A percentile compares a stretch with the other conserved stretches of the same genome.
Conservation (phyloP, 2,888 invertebrate genomes). For the Proisotoma minuta region DNA sequence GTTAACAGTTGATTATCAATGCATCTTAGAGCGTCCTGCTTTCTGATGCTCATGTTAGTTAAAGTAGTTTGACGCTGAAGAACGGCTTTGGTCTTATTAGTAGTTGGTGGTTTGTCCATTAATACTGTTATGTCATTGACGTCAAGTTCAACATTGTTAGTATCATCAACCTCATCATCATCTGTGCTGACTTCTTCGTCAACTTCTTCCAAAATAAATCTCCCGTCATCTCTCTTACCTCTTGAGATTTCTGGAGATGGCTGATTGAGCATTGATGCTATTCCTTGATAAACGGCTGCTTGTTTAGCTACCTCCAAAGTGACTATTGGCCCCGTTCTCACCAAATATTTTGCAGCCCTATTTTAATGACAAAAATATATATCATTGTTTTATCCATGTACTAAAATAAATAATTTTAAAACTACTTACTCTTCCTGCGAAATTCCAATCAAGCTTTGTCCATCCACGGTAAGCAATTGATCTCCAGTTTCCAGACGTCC, state of each 20-base stretch:
- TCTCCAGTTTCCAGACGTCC: conserved; percentile 94
- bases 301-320: conserved; percentile 95
- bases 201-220: too few relatives aligned
- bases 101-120: conserved; percentile 18
- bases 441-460: conserved; percentile 81
- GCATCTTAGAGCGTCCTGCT: conserved; percentile 10
- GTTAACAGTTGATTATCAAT: conserved; percentile 6
- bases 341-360: conserved; percentile 92
- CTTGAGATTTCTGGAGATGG: conserved; percentile 76
- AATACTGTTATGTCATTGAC: conserved; percentile 17
- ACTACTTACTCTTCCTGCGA: conserved; percentile 62
- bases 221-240: conserved; percentile 56
- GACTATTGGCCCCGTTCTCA: conserved; percentile 88
- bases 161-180: conserved; percentile 20
- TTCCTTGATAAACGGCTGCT: conserved; percentile 93
- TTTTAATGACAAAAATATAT: conserved; percentile 8
- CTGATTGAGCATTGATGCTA: conserved; percentile 81
- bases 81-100: conserved; percentile 13
- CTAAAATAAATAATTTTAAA: not conserved
- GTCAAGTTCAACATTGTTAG: not conserved
- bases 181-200: conserved; percentile 28
- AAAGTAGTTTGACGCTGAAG: conserved; percentile 16
- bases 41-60: not conserved
- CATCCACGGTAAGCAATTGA: conserved; percentile 93
- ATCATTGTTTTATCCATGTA: not conserved